These are phyloP conservation scores for Drosophila rhopaloa DNA, from an alignment of 1,140 invertebrate species.

Conservation along the genomic window DNA sequence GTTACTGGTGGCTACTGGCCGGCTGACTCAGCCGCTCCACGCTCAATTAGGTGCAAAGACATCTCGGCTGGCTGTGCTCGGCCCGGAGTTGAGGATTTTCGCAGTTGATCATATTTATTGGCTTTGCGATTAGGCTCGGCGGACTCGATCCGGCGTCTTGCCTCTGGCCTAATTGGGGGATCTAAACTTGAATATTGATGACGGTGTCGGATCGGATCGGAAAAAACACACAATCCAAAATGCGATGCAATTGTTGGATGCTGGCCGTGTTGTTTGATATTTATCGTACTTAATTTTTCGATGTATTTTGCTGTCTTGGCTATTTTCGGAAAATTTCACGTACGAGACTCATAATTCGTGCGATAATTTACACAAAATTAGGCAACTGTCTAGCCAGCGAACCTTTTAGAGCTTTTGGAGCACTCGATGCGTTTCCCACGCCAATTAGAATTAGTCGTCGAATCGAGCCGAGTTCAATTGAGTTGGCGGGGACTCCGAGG, in stretches of 20 bases:
- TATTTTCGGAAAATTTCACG: constrained; percentile 77
- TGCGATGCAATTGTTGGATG: constrained; percentile 40
- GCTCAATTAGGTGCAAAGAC: constrained; percentile 81
- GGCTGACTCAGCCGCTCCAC: constrained; percentile 60
- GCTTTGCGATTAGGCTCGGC: constrained; percentile 49
- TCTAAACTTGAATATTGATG: constrained; percentile 76
- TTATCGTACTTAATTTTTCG: constrained; percentile 68
- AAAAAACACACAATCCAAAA: constrained; percentile 26
- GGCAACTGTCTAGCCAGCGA: constrained; percentile 76
- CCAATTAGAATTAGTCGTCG: constrained; percentile 68
- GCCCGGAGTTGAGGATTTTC: constrained; percentile 59
- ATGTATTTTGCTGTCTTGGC: constrained; percentile 44
- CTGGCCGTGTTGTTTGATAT: constrained; percentile 58
- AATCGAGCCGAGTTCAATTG: constrained; percentile 30
- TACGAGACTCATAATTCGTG: constrained; percentile 81
- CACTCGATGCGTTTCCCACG: constrained; percentile 69
- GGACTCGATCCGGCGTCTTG: constrained; percentile 35
- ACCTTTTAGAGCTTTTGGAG: constrained; percentile 66
- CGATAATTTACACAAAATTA: constrained; percentile 83
- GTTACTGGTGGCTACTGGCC: constrained; percentile 1
- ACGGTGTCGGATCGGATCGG: constrained; percentile 36
- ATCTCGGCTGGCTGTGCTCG: constrained; percentile 48
- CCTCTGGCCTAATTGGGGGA: constrained; percentile 74
- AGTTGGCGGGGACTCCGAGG: constrained; percentile 18
- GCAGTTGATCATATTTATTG: constrained; percentile 77